phyloP scores from a whole-genome alignment of 2,888 invertebrate genomes.

The Uropetala carovei region DNA sequence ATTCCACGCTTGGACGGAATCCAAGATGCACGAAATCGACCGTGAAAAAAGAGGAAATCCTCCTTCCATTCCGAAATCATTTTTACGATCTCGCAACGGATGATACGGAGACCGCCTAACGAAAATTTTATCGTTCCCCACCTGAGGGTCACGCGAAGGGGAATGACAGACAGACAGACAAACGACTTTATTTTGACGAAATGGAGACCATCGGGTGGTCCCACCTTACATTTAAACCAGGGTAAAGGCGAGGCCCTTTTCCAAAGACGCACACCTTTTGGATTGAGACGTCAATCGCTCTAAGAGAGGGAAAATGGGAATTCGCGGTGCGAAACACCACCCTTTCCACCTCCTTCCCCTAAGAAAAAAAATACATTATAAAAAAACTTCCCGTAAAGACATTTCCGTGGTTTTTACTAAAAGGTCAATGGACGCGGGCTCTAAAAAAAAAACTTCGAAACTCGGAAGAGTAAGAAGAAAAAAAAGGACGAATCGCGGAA shows the following conservation, averaged over 20 bases:
- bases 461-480: background rate
- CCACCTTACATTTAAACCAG: no score
- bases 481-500: no score
- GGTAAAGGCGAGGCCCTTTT: no score
- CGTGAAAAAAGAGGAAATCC: conserved; percentile 7
- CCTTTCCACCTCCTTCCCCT: background rate
- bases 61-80: background rate
- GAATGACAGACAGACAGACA: no score
- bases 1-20: conserved; percentile 33
- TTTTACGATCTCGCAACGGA: conserved; percentile 8
- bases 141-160: no score
- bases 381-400: background rate
- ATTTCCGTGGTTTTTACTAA: background rate
- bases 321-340: background rate
- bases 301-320: background rate
- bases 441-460: background rate
- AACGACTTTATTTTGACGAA: no score
- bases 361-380: background rate
- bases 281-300: background rate
- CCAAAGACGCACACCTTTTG: background rate
- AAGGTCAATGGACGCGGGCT: background rate
- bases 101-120: background rate
- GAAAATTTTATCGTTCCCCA: background rate
- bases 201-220: no score
- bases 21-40: conserved; percentile 17